Evolutionary conservation across 37 sponge, comb jelly and placozoan genomes (phyloP), one percentile per base, ranked within the genome.

Genomic region (Petrosia ficiformis): DNA sequence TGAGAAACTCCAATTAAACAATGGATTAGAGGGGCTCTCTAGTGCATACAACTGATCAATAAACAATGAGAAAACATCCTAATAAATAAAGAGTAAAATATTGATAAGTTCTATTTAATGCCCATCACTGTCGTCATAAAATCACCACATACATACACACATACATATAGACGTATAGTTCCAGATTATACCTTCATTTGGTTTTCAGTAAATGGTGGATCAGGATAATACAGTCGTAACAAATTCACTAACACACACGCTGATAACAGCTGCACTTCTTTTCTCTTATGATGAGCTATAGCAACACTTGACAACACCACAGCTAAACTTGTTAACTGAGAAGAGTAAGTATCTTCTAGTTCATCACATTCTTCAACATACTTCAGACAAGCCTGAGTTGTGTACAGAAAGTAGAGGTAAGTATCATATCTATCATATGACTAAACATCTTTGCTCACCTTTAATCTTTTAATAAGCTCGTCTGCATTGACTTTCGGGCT

Each of bases 11-110:
- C 74, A 28, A 44, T 72, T 65, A 54, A 82, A 94, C 1, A 73
- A 52, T 29, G 88, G 66, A 19, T 77, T 73, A 11, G 72, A 31
- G 2, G 89, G 79, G 32, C 88, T 79, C 41, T 88, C 83, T 32
- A 95, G 77, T 3, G 82, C 86, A 39, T 85, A 65, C 36, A 95
- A 75, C 56, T 87, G 89, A 28, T 39, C 65, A 24, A 95, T 80
- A 79, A 91, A 95, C 78, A 95, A 67, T 31, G 78, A 54, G 67
- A 95, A 86, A 4, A 91, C 92, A 26, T 66, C 74, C 96, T 95
- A 74, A 5, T 73, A 6, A 32, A 39, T 2, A 59, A 5, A 67
- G 1, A 74, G n/a, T n/a, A n/a, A n/a, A n/a, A n/a, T n/a, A n/a
- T n/a, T n/a, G n/a, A n/a, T n/a, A n/a, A n/a, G n/a, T n/a, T n/a